phyloP scores from a whole-genome alignment of 2,113 vertebrate species.

The Oreotragus oreotragus region DNA sequence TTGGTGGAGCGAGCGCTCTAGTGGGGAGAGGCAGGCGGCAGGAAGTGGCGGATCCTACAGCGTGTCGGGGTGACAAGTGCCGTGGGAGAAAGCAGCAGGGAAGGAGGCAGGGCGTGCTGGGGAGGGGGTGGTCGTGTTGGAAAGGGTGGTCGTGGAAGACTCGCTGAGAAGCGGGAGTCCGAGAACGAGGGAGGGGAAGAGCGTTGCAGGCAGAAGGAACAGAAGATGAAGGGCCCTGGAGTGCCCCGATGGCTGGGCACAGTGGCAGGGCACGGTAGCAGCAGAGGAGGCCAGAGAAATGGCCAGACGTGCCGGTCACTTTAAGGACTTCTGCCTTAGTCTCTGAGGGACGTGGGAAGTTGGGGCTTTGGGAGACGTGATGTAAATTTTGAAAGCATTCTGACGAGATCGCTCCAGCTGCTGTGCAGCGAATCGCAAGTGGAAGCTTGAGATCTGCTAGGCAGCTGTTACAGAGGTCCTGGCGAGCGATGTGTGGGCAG shows the following conservation, averaged over 20 bases:
- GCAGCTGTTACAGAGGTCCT: neutral
- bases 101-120: neutral
- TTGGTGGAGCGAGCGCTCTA: too few species aligned
- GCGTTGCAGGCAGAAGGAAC: neutral
- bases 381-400: neutral
- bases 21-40: neutral
- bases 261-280: neutral
- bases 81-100: neutral
- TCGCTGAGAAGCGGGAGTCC: neutral
- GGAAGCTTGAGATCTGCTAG: neutral
- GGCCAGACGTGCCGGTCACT: accelerated
- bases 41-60: too few species aligned
- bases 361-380: neutral
- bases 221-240: neutral
- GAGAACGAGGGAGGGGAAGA: neutral
- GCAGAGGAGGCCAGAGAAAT: too few species aligned
- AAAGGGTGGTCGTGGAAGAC: neutral
- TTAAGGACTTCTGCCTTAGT: neutral
- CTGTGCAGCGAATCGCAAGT: neutral
- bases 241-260: accelerated
- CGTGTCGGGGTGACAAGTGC: accelerated
- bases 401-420: neutral
- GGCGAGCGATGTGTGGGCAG: neutral
- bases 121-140: neutral
- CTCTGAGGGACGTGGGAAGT: neutral